Conservation (phyloP, 2,888 invertebrate species). For the Lasioglossum figueresi region DNA sequence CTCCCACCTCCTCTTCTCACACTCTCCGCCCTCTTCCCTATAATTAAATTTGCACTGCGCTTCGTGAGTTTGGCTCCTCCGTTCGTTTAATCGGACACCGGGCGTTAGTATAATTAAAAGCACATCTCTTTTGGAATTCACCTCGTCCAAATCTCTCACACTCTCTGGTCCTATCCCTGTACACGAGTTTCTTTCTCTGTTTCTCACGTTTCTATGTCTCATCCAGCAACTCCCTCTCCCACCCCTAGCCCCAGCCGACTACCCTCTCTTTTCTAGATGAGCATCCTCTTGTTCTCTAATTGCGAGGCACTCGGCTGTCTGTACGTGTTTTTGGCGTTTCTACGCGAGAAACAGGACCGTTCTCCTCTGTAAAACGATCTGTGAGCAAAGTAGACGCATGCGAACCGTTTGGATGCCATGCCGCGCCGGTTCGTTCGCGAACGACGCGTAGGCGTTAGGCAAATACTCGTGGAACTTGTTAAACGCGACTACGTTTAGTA, state of each 20-base stretch:
- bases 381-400: slow-evolving; percentile 45
- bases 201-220: slow-evolving; percentile 7
- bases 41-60: slow-evolving; percentile 81
- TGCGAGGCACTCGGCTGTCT: slow-evolving; percentile 61
- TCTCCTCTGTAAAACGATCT: slow-evolving; percentile 58
- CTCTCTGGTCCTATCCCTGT: slow-evolving; percentile 3
- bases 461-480: neutral
- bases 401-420: slow-evolving; percentile 2
- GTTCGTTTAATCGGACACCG: slow-evolving; percentile 81
- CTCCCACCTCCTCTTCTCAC: slow-evolving; percentile 11
- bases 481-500: neutral
- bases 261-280: slow-evolving; percentile 44
- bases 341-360: slow-evolving; percentile 34
- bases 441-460: neutral
- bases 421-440: slow-evolving; percentile 17
- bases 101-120: slow-evolving; percentile 81
- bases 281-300: slow-evolving; percentile 69
- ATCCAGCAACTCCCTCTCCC: neutral
- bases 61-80: slow-evolving; percentile 75
- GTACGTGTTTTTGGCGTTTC: slow-evolving; percentile 64
- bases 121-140: slow-evolving; percentile 80
- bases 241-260: neutral
- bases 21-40: slow-evolving; percentile 68
- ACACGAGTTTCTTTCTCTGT: slow-evolving; percentile 6
- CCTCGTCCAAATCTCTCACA: slow-evolving; percentile 62